Evolutionary conservation across 2,888 invertebrate genomes (phyloP).

Genomic region (Caenorhabditis sp.): DNA sequence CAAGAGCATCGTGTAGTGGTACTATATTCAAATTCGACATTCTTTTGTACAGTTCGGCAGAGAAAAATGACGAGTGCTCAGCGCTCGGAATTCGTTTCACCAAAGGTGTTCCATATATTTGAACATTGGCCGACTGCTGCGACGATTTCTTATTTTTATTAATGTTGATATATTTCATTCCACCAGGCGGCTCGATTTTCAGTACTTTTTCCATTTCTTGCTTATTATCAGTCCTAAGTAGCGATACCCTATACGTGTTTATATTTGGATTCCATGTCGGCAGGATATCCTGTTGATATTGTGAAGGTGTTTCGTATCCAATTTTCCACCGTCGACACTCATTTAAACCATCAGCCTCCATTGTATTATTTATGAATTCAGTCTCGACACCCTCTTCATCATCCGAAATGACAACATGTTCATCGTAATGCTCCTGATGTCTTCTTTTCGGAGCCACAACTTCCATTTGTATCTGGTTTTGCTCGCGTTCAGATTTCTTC

Average conservation of each 20-base stretch:
- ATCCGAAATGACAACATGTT: background rate
- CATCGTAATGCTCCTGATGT: too few relatives aligned
- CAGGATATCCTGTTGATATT: background rate
- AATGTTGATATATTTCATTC: background rate
- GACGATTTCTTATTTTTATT: background rate
- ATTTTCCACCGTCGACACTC: slow-evolving; percentile 22
- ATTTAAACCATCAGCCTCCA: slow-evolving; percentile 20
- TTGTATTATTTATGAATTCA: slow-evolving; percentile 33
- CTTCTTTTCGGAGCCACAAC: background rate
- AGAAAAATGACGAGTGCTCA: slow-evolving; percentile 4
- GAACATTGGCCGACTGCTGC: slow-evolving; percentile 23
- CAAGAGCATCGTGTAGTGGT: slow-evolving; percentile 18
- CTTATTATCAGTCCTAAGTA: background rate
- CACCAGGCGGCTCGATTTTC: background rate
- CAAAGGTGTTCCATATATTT: slow-evolving; percentile 27
- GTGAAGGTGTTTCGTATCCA: background rate
- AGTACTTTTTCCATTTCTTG: background rate
- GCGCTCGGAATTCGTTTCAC: slow-evolving; percentile 12
- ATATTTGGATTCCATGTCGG: slow-evolving; percentile 2
- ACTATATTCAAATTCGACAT: slow-evolving; percentile 21
- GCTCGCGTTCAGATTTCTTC: background rate
- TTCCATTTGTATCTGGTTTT: background rate
- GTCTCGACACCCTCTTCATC: background rate
- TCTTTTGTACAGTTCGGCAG: slow-evolving; percentile 5
- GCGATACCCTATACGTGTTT: background rate